Evolutionary conservation across 2,113 vertebrate species (phyloP).

Genomic region (Lophochroa leadbeateri): DNA sequence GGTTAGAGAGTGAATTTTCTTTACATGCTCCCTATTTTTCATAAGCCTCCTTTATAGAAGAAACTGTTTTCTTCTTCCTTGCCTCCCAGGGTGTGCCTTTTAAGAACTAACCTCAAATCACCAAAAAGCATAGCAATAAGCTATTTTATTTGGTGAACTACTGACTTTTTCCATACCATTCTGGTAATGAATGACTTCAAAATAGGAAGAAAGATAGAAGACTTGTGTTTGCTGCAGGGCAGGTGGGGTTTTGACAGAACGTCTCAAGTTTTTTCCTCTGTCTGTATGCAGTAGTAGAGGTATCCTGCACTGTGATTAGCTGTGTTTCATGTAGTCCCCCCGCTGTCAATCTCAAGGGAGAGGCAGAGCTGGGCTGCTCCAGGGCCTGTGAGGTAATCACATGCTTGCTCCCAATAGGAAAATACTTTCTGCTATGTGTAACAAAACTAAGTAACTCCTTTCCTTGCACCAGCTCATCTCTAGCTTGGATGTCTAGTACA

Average conservation of each 20-base stretch:
- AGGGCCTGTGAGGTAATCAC: neutral
- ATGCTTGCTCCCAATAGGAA: neutral
- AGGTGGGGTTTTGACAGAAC: neutral
- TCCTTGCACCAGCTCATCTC: neutral
- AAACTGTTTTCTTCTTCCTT: neutral
- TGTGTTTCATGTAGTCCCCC: neutral
- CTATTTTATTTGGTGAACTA: neutral
- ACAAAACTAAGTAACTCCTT: neutral
- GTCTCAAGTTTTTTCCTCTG: neutral
- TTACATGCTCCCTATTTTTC: conserved; percentile 7
- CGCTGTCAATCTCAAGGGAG: neutral
- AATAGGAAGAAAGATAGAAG: neutral
- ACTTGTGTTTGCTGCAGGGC: neutral
- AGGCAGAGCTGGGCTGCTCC: neutral
- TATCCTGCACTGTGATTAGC: neutral
- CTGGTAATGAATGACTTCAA: neutral
- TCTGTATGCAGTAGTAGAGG: neutral
- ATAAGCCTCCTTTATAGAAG: neutral
- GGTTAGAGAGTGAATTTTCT: conserved; percentile 36
- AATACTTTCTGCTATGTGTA: neutral
- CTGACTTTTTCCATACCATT: neutral
- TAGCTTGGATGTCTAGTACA: neutral
- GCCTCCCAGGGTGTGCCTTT: neutral
- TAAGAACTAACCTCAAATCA: neutral
- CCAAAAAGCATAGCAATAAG: neutral